These are phyloP conservation scores for Periparus ater DNA, from an alignment of 2,797 vertebrate genomes.

Conservation along the genomic window DNA sequence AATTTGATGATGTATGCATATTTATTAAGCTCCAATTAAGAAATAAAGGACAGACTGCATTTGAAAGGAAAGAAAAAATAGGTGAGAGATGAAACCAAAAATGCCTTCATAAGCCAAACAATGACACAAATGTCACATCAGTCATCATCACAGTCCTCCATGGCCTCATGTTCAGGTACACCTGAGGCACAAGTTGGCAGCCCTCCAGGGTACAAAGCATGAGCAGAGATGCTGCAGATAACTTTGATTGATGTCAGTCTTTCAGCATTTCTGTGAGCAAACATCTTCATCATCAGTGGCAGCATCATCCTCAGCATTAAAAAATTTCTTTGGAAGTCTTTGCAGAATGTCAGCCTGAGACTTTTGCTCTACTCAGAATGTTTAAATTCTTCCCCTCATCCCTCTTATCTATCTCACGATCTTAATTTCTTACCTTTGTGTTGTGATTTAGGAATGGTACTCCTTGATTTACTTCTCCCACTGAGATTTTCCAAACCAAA, in stretches of 20 bases:
- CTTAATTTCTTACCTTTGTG: neutral
- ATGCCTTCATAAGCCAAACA: neutral
- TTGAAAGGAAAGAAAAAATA: neutral
- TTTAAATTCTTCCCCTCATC: neutral
- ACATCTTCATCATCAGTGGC: constrained; percentile 34
- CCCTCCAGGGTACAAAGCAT: neutral
- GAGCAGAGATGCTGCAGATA: constrained; percentile 46
- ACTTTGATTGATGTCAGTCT: constrained; percentile 59
- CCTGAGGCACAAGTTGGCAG: constrained; percentile 43
- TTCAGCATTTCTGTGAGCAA: constrained; percentile 57
- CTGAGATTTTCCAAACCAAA: neutral
- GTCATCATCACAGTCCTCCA: constrained; percentile 20
- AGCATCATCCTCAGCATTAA: constrained; percentile 49
- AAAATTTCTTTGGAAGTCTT: constrained; percentile 51
- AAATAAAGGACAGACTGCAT: neutral
- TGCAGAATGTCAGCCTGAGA: constrained; percentile 24
- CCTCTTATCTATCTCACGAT: neutral
- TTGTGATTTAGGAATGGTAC: neutral
- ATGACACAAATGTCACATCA: neutral
- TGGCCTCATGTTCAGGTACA: constrained; percentile 1
- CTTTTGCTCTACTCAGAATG: constrained; percentile 19
- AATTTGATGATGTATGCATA: neutral
- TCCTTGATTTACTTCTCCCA: neutral
- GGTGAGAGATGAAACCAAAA: neutral
- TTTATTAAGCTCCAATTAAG: neutral